These are phyloP conservation scores for Leptatherina wallacei DNA, from an alignment of 2,797 vertebrate genomes.

Conservation along the genomic window DNA sequence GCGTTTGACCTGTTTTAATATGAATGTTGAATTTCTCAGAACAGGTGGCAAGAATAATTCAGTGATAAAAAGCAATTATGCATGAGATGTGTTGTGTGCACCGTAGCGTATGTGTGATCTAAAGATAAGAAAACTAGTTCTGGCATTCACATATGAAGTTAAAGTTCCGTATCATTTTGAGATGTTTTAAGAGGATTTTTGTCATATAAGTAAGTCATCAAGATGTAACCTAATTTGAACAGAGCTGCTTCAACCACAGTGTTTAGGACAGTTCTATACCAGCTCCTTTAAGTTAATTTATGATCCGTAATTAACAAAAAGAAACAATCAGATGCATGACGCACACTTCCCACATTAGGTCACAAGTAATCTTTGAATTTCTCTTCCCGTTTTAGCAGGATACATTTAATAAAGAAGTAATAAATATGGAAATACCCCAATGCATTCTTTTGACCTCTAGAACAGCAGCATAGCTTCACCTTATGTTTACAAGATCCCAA, in stretches of 20 bases:
- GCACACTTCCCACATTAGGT: neutral
- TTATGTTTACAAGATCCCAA: slow-evolving; percentile 40
- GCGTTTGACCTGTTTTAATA: slow-evolving; percentile 49
- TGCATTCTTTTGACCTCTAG: slow-evolving; percentile 40
- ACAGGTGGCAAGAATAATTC: slow-evolving; percentile 57
- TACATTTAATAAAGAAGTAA: neutral
- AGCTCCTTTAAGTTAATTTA: slow-evolving; percentile 7
- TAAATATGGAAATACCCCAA: slow-evolving; percentile 15
- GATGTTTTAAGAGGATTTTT: slow-evolving; percentile 6
- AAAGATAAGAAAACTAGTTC: slow-evolving; percentile 9
- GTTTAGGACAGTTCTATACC: neutral
- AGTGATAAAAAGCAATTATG: slow-evolving; percentile 34
- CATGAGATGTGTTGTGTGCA: slow-evolving; percentile 22
- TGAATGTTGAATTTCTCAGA: slow-evolving; percentile 35
- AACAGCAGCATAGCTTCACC: slow-evolving; percentile 32
- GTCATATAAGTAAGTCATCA: neutral
- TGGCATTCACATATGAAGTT: neutral
- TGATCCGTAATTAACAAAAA: slow-evolving; percentile 15
- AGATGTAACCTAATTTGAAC: slow-evolving; percentile 1
- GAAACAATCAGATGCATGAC: slow-evolving; percentile 3
- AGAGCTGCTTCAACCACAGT: slow-evolving; percentile 6
- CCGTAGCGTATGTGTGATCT: slow-evolving; percentile 9
- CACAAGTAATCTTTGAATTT: neutral
- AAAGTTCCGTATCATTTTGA: slow-evolving; percentile 10
- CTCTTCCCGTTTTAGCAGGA: neutral